Base-by-base conservation (phyloP, 2,888 invertebrate species). In the Drosophila vallismaia region DNA sequence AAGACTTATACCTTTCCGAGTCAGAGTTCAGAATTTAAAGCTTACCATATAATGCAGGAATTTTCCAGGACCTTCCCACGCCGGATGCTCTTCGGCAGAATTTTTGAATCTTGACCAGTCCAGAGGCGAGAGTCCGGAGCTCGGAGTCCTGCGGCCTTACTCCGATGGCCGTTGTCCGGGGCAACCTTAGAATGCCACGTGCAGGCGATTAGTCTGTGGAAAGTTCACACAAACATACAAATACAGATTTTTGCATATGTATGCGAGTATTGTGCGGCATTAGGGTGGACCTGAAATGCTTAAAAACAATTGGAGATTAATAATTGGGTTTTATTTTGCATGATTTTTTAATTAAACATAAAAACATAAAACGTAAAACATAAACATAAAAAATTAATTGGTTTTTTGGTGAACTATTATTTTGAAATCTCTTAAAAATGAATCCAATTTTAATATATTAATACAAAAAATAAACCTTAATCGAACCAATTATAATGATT, bases 201-300 rank as follows among this genome's bases (percentile, higher is more conserved):
- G 69, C 76, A 58, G 42, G 12, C 60, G 64, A 75, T 84, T 81
- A 81, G 64, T 66, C 50, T 60, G 76, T 71, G 44, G 12, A 10
- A 33, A 40, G 40, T 42, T 12, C 40, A 40, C 14, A 40, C 14
- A 12, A 7, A 40, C 5, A 14, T 4, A 3, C 10, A 19, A 19
- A 19, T 28, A 33, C 10, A 24, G 14, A 31, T 31, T 24, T 14
- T 33, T 24, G 3, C 4, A 14, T 9, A 14, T 31, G 36, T 36
- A 36, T 36, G n/a, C 5, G 36, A 36, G 36, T 12, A 36, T 2
- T n/a, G 5, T 36, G 36, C 6, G 36, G 36, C 36, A 14, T 48
- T 24, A 10, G 33, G 33, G 33, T 33, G 33, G 19, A 19, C 19
- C 19, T 19, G 19, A 19, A 19, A 19, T 19, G 19, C 1, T 1